Conservation (phyloP, 2,888 invertebrate genomes). For the Epicampocera succincta region DNA sequence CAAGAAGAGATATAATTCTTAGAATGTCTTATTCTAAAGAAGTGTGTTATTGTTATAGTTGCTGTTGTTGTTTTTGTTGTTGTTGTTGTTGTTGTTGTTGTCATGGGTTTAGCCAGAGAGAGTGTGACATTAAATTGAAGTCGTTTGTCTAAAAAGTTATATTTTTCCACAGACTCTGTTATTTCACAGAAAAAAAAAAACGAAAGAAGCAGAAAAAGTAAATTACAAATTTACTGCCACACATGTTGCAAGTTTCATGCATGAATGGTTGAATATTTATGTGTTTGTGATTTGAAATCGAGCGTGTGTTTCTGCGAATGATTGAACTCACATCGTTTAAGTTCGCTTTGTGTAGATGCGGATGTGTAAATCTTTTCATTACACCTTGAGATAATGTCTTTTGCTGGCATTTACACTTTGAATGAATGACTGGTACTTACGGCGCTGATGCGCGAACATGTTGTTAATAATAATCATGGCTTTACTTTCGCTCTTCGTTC, state of each 20-base stretch:
- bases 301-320: constrained; percentile 15
- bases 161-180: constrained; percentile 37
- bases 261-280: constrained; percentile 46
- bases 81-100: constrained; percentile 37
- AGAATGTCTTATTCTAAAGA: background rate
- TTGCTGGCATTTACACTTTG: constrained; percentile 21
- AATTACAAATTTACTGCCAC: constrained; percentile 4
- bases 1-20: constrained; percentile 29
- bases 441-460: constrained; percentile 57
- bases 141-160: constrained; percentile 57
- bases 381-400: constrained; percentile 26
- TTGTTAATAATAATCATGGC: constrained; percentile 46
- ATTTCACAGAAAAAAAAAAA: background rate
- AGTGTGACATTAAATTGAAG: constrained; percentile 61
- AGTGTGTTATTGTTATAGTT: constrained; percentile 6
- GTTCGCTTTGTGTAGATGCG: background rate
- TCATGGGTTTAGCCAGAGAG: constrained; percentile 18
- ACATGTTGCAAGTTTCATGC: constrained; percentile 43
- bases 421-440: constrained; percentile 41
- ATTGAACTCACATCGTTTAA: constrained; percentile 34
- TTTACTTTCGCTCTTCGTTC: background rate
- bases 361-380: constrained; percentile 32
- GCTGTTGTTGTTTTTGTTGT: constrained; percentile 10
- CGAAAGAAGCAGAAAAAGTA: background rate
- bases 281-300: constrained; percentile 35